These are phyloP conservation scores for Eolophus roseicapilla DNA, from an alignment of 2,113 vertebrate genomes.

Conservation along the genomic window DNA sequence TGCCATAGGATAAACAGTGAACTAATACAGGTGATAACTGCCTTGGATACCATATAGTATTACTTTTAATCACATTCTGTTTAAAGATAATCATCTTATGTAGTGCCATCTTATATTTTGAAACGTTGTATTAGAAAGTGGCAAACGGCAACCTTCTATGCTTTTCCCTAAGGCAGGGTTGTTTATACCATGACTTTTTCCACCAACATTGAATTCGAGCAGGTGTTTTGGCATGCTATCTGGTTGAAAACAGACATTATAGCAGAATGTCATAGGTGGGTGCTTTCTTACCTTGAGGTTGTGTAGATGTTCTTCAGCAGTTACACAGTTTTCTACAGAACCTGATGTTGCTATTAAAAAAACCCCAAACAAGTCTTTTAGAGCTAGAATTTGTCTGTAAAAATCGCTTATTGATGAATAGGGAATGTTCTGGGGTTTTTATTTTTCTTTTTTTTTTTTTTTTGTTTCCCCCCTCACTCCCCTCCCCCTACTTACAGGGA, in stretches of 20 bases:
- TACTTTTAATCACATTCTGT: neutral
- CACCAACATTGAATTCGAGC: neutral
- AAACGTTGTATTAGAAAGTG: neutral
- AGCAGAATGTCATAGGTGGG: neutral
- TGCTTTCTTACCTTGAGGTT: neutral
- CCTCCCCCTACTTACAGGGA: neutral
- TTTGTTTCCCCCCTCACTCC: neutral
- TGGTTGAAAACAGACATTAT: neutral
- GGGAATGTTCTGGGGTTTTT: neutral
- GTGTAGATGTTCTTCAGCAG: neutral
- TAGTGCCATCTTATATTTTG: neutral
- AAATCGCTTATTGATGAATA: neutral
- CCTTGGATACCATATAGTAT: neutral
- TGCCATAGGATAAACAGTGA: neutral
- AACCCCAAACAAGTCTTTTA: neutral
- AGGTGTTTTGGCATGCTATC: neutral
- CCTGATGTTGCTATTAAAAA: neutral
- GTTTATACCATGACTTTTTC: neutral
- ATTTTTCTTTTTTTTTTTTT: neutral
- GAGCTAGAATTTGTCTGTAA: neutral
- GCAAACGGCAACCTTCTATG: neutral
- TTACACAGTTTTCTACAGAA: neutral
- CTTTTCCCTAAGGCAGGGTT: neutral
- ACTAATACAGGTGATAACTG: neutral
- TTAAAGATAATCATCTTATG: neutral